Conservation (phyloP, 2,797 vertebrate species). For the Tiaroga cobitis region DNA sequence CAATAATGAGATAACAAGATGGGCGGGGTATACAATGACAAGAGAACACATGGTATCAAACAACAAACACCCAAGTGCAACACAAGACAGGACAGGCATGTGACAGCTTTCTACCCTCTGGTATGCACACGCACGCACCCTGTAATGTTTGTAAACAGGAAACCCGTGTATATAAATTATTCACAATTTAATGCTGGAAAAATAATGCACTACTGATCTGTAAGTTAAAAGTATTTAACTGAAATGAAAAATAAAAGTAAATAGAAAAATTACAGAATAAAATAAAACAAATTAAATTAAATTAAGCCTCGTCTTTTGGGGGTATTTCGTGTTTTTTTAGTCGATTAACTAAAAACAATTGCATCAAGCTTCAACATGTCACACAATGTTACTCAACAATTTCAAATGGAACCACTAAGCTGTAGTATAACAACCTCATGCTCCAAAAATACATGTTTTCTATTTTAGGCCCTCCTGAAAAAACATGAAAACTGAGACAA, state of each 20-base stretch:
- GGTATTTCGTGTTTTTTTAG: background rate
- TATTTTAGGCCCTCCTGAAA: constrained; percentile 67
- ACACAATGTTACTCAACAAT: constrained; percentile 60
- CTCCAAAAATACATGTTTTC: constrained; percentile 79
- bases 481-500: constrained; percentile 81
- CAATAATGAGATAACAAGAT: no score
- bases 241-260: background rate
- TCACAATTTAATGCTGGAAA: background rate
- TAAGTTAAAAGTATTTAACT: background rate
- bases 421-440: constrained; percentile 70
- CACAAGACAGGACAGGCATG: no score
- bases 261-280: no score
- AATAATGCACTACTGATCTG: background rate
- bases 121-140: no score
- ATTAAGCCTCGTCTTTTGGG: background rate
- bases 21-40: no score
- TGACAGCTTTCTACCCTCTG: no score
- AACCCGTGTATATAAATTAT: background rate
- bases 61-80: no score
- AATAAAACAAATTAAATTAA: background rate
- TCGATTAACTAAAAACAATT: background rate
- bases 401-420: constrained; percentile 71
- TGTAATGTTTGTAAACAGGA: no score
- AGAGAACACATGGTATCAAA: no score
- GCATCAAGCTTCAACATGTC: constrained; percentile 15